Conservation (phyloP, 1,140 invertebrate species). For the Conus ventricosus region DNA sequence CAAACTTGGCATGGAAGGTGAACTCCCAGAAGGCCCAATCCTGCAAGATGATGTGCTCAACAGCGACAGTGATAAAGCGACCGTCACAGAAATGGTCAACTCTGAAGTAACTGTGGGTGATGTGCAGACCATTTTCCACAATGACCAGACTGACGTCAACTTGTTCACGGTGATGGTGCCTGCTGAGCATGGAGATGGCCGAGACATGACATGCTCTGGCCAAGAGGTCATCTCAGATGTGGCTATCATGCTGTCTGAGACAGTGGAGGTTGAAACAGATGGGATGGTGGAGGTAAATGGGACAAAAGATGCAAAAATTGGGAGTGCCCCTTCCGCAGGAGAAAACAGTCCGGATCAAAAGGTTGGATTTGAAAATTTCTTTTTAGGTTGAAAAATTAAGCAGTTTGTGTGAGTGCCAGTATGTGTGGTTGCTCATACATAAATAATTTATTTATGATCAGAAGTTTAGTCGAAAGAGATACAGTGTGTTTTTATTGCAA, state of each 20-base stretch:
- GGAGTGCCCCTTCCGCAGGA: not conserved
- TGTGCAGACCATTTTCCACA: not conserved
- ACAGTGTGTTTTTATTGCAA: no score
- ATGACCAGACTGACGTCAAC: not conserved
- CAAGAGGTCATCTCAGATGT: slow-evolving; percentile 25
- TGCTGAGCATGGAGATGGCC: not conserved
- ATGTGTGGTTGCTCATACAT: no score
- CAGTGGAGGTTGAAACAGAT: slow-evolving; percentile 29
- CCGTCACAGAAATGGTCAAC: not conserved
- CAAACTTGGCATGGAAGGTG: not conserved
- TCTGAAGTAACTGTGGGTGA: not conserved
- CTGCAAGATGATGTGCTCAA: not conserved
- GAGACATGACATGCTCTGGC: not conserved
- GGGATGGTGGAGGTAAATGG: not conserved
- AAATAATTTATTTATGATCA: no score
- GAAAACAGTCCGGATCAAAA: not conserved
- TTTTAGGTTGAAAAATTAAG: not conserved
- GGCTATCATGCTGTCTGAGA: slow-evolving; percentile 27
- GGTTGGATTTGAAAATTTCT: not conserved
- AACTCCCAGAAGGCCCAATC: not conserved
- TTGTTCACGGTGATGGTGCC: not conserved
- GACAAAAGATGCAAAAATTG: not conserved
- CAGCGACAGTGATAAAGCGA: not conserved
- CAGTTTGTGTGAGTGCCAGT: no score
- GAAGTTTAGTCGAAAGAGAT: no score